Evolutionary conservation across 53 echinoderm and acorn worm species (phyloP).

Genomic region (Antedon mediterranea): DNA sequence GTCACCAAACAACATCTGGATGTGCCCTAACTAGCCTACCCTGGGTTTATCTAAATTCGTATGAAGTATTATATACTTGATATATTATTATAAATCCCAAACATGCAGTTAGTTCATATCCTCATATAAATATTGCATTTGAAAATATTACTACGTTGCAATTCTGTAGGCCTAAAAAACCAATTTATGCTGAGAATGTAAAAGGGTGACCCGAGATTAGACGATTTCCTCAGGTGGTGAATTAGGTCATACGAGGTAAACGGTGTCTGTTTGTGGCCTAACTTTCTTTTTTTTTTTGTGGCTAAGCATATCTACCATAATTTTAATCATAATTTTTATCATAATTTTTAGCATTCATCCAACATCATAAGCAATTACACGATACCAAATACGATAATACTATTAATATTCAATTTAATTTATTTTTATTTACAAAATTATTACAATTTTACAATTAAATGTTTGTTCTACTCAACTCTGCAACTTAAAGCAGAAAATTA

Average conservation of each 20-base stretch:
- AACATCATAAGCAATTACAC: too few relatives aligned
- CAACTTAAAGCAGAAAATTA: too few relatives aligned
- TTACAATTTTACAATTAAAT: too few relatives aligned
- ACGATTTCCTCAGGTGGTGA: neutral
- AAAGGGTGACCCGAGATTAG: neutral
- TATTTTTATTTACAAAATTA: too few relatives aligned
- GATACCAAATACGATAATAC: too few relatives aligned
- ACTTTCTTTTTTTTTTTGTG: neutral
- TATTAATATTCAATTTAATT: too few relatives aligned
- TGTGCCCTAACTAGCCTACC: neutral
- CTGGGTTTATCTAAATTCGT: too few relatives aligned
- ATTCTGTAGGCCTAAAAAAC: neutral
- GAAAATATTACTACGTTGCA: neutral
- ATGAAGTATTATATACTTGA: neutral
- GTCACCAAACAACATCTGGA: neutral
- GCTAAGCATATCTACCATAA: neutral
- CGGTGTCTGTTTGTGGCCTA: neutral
- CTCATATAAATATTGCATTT: neutral
- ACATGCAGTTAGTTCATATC: neutral
- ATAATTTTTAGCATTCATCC: too few relatives aligned
- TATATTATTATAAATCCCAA: neutral
- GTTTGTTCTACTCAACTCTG: too few relatives aligned
- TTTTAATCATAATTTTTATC: neutral
- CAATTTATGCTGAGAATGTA: neutral
- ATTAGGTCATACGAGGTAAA: neutral